Evolutionary conservation across 2,888 invertebrate species (phyloP), one percentile per base, ranked within the genome.

Genomic region (Lingula anatina): DNA sequence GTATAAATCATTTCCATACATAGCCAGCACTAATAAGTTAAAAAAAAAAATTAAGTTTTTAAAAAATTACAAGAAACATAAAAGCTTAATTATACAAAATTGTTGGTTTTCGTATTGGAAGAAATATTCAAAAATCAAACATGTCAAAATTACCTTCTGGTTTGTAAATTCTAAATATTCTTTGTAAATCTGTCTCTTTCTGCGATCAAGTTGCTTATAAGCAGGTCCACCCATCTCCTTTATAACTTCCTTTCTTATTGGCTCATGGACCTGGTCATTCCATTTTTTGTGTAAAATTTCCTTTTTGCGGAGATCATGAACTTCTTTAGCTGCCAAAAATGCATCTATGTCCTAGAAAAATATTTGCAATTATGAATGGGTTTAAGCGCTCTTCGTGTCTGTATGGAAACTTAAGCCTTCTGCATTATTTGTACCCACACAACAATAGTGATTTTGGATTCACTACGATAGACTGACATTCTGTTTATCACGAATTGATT

Each of bases 281-380:
- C 75, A 75, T 45, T 63, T 65, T 51, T 71, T 73, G 51, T 75
- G 73, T 18, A 75, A 59, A 27, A 73, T 57, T 50, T 75, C 75
- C 49, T 65, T 71, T 54, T 69, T 73, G 23, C 73, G 51, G 26
- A 65, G 57, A 27, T 63, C 61, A 39, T 62, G 59, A 12, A 66
- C 46, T 21, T 68, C 66, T 46, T 66, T 63, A 28, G 57, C 49
- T 5, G 46, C 50, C 9, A 70, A 50, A 46, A 56, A 61, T 4
- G 60, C 56, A 24, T 62, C 66, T 5, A 70, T 46, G 49, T 69
- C 67, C 70, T 71, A 42, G 2, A 53, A 53, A 37, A 18, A 45
- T 12, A 31, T 15, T n/a, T n/a, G n/a, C n/a, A n/a, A n/a, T n/a
- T n/a, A n/a, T n/a, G n/a, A n/a, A n/a, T n/a, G n/a, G n/a, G n/a